Evolutionary conservation across 2,888 invertebrate species (phyloP), one percentile per base, ranked within the genome.

Genomic region (Amphipyra berbera): DNA sequence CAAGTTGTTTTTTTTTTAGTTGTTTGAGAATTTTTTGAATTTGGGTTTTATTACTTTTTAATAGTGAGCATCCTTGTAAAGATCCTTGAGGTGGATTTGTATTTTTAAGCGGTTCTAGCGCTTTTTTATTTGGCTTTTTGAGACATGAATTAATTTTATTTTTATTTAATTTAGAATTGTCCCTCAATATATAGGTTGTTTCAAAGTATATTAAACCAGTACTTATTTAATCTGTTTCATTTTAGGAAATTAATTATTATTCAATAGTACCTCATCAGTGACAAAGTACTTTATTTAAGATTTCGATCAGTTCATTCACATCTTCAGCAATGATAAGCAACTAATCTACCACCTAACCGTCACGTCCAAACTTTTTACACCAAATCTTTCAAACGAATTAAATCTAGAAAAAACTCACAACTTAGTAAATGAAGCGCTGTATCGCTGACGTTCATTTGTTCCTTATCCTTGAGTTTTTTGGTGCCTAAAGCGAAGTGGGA

Each of bases 1-100:
- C 46, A 65, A 61, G 45, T 10, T 53, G 67, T 59, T 61, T 45
- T 21, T 54, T 56, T 74, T 6, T 21, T 21, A n/a, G 30, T 30
- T 30, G 30, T 59, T 30, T 15, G n/a, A 45, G 3, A 30, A 61
- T 67, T 76, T 81, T 82, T 81, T 76, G 68, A 82, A 87, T 88
- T 88, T 85, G 68, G 87, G 83, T 85, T 88, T 88, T 90, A 89
- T 88, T 88, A 82, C 80, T 79, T 82, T 86, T 82, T 88, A 85
- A 88, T 86, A 82, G 81, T 76, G 78, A 75, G 82, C 77, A 82
- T 78, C 75, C 63, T 78, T 68, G 75, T 78, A 73, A 69, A 52
- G 47, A 49, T 60, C 55, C 14, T 60, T 56, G 13, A 10, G 44
- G 14, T 42, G 15, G 6, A 37, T 44, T 68, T 27, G 10, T 1